A percentile compares a stretch with the other conserved stretches of the same genome.
These are phyloP conservation scores for Anguilla marmorata DNA, from an alignment of 2,797 vertebrate genomes.

Conservation along the genomic window DNA sequence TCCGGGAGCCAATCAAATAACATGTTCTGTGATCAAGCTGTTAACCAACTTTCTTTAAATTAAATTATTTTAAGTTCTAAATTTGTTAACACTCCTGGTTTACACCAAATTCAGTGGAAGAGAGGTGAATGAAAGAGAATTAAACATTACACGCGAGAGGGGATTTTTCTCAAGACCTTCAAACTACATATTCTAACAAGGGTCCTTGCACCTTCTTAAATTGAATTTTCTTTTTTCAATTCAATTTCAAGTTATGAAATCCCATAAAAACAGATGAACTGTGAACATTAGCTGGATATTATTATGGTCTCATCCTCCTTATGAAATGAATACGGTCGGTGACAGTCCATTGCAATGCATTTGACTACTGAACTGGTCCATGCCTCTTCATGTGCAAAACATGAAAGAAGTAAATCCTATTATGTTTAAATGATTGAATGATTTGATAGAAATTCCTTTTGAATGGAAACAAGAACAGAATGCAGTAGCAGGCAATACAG, in stretches of 20 bases:
- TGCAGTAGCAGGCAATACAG: not conserved
- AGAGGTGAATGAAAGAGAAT: not conserved
- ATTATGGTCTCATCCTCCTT: not conserved
- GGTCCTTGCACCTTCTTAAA: not conserved
- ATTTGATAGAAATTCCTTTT: not conserved
- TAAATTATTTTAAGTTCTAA: not conserved
- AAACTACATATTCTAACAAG: not conserved
- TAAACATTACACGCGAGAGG: not conserved
- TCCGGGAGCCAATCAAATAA: not conserved
- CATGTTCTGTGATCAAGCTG: not conserved
- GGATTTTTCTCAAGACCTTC: not conserved
- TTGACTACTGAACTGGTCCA: not conserved
- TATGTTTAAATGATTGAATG: not conserved
- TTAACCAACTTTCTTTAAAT: not conserved
- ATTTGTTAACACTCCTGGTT: not conserved
- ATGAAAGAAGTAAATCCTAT: not conserved
- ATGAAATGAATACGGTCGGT: not conserved
- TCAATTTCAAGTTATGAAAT: constrained; percentile 2
- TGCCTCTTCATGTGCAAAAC: not conserved
- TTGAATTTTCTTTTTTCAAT: not conserved
- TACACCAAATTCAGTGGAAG: not conserved
- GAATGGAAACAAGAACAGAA: not conserved
- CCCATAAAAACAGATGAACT: not conserved
- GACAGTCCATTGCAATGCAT: not conserved
- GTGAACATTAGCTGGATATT: not conserved